phyloP scores from a whole-genome alignment of 2,113 vertebrate genomes.

The Loxodonta africana region DNA sequence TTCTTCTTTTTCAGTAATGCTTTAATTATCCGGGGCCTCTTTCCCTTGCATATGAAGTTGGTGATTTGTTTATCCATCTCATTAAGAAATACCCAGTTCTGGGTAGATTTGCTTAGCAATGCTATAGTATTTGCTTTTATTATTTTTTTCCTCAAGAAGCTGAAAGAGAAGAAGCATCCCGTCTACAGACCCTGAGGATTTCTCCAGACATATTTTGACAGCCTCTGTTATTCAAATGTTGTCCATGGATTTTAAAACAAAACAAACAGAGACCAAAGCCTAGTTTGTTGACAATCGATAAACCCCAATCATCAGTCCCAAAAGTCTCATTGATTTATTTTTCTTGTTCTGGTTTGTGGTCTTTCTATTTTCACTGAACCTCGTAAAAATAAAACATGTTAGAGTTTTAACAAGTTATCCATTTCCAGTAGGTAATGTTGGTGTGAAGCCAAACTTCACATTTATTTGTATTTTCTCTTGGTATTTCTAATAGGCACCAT shows the following conservation, averaged over 20 bases:
- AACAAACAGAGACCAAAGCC: neutral
- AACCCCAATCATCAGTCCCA: neutral
- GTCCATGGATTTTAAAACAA: conserved; percentile 17
- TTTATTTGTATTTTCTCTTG: conserved; percentile 38
- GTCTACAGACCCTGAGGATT: neutral
- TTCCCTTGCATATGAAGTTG: no score
- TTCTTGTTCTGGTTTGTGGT: neutral
- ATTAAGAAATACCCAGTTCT: neutral
- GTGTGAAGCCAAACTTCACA: neutral
- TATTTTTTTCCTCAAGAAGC: neutral
- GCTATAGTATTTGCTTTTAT: neutral
- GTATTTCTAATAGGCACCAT: neutral
- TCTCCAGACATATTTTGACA: neutral
- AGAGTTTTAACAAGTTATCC: conserved; percentile 35
- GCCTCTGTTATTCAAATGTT: conserved; percentile 29
- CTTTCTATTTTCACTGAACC: conserved; percentile 8
- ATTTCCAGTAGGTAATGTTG: conserved; percentile 4
- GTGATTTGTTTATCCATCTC: no score
- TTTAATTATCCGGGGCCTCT: no score
- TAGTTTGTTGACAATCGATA: neutral
- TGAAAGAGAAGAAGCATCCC: neutral
- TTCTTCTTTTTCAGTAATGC: no score
- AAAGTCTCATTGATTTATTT: neutral
- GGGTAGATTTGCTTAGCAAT: neutral
- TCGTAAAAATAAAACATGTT: conserved; percentile 33